Evolutionary conservation across 2,797 vertebrate genomes (phyloP).

Genomic region (Spheniscus humboldti): DNA sequence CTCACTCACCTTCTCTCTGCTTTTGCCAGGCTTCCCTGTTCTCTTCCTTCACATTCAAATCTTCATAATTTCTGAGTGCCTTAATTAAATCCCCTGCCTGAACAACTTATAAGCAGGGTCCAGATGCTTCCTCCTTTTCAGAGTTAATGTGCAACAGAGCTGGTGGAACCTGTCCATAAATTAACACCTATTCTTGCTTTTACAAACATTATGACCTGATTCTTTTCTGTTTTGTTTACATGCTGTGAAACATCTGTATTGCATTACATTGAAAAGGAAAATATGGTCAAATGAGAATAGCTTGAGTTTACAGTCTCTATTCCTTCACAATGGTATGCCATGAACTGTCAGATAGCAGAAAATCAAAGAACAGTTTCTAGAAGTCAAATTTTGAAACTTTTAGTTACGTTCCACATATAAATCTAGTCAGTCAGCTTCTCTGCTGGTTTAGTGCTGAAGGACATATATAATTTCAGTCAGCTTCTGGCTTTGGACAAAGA

Average conservation of each 20-base stretch:
- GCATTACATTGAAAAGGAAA: neutral
- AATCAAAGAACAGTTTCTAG: neutral
- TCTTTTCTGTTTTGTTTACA: neutral
- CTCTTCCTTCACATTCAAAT: neutral
- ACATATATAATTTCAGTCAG: neutral
- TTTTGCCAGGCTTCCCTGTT: neutral
- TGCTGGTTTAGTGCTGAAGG: neutral
- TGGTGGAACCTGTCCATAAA: neutral
- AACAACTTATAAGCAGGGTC: neutral
- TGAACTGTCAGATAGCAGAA: neutral
- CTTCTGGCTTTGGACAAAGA: neutral
- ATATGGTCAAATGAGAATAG: neutral
- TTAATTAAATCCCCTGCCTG: neutral
- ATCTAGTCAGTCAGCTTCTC: neutral
- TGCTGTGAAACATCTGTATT: neutral
- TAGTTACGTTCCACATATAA: neutral
- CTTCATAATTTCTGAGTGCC: neutral
- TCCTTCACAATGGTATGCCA: neutral
- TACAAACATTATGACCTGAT: neutral
- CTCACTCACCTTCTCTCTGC: neutral
- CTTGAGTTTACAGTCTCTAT: neutral
- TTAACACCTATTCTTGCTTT: neutral
- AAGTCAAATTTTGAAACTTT: neutral
- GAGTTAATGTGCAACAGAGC: neutral
- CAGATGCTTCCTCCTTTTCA: neutral